Base-by-base conservation (phyloP, 2,888 invertebrate species). In the Dicycla oo region DNA sequence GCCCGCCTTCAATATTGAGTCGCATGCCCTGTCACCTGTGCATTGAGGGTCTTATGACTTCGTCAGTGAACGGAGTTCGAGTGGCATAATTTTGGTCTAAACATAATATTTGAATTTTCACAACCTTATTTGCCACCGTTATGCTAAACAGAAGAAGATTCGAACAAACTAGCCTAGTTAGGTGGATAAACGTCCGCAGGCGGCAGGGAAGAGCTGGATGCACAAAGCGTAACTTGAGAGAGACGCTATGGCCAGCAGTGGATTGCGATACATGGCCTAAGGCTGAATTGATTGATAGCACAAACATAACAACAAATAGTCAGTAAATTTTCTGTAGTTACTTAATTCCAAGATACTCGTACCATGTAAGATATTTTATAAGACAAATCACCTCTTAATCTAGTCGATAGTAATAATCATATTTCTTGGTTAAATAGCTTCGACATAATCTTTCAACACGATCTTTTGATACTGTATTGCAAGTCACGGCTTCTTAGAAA, bases 401-500 rank as follows among this genome's bases (percentile, higher is more conserved):
- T 69, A 65, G 43, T 23, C 43, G 54, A 69, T 78, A n/a, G n/a
- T n/a, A 60, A 81, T 72, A 62, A 81, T 69, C 63, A 81, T 61
- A 72, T 68, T 68, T 74, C 61, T 74, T 69, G 51, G 47, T 53
- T 38, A 53, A 73, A 73, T 66, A 68, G 58, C 69, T 81, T 69
- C 62, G 66, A 56, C 51, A 58, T 20, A 76, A 80, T 80, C 77
- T 72, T 69, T 76, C 71, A 69, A 72, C 74, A 72, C 76, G 51
- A 72, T 76, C 51, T 57, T 56, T 63, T 26, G 58, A 69, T 57
- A 74, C 62, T 79, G 69, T 62, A 79, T 51, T 38, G 23, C 53
- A 38, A 60, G 69, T 61, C 64, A 61, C 18, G 13, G 64, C 30
- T 78, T 78, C 78, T 74, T 62, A 49, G 74, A 79, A 78, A 69